phyloP scores from a whole-genome alignment of 2,888 invertebrate genomes.

The Pheosia gnoma region DNA sequence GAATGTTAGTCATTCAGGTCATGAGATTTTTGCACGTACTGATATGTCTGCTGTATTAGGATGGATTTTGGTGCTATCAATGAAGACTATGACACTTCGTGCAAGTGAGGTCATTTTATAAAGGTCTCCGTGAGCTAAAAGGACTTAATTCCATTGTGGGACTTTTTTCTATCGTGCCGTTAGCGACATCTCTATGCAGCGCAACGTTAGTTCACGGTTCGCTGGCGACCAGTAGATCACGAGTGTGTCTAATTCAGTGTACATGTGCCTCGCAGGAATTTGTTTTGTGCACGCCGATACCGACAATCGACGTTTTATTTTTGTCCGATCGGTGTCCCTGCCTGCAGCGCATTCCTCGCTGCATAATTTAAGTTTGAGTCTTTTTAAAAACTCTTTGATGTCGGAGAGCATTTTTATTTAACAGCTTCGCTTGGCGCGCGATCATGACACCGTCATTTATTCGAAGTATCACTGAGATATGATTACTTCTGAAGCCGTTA shows the following conservation, averaged over 20 bases:
- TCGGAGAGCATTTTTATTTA: conserved; percentile 39
- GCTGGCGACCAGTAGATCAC: conserved; percentile 69
- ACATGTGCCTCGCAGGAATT: conserved; percentile 77
- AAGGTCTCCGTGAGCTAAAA: not conserved
- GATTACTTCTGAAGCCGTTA: conserved; percentile 42
- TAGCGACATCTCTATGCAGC: conserved; percentile 26
- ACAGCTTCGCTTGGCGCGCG: conserved; percentile 24
- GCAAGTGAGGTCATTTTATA: not conserved
- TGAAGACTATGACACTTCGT: too few relatives aligned
- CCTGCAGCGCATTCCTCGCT: conserved; percentile 63
- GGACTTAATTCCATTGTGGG: too few relatives aligned
- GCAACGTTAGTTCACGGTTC: conserved; percentile 60
- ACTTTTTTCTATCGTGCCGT: conserved; percentile 1
- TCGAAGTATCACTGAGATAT: conserved; percentile 27
- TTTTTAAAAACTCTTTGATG: conserved; percentile 67
- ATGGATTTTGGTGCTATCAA: not conserved
- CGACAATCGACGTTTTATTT: conserved; percentile 77
- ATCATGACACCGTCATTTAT: conserved; percentile 36
- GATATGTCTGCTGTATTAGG: not conserved
- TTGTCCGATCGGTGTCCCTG: conserved; percentile 68
- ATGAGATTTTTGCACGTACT: not conserved
- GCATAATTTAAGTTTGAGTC: conserved; percentile 64
- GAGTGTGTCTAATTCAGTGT: conserved; percentile 80
- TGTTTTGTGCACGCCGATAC: conserved; percentile 73
- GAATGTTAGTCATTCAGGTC: not conserved